Conservation (phyloP, 2,888 invertebrate species). For the Stenodema calcarata region DNA sequence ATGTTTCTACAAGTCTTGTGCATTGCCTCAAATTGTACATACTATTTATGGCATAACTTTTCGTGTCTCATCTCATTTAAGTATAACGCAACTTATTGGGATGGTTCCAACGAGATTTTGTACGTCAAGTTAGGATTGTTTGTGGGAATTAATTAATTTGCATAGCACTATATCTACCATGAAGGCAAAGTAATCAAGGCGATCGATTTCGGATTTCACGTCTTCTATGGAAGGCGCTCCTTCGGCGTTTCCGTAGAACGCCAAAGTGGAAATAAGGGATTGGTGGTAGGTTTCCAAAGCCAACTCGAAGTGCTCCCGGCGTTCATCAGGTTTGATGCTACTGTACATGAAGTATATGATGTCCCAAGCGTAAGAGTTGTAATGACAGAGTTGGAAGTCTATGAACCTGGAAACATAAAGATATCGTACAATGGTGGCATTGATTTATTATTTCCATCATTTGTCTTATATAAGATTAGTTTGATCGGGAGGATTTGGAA, state of each 20-base stretch:
- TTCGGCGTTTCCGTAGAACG: conserved; percentile 29
- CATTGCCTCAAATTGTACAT: no score
- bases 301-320: conserved; percentile 24
- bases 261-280: conserved; percentile 22
- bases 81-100: no score
- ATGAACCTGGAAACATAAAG: conserved; percentile 34
- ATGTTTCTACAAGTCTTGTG: no score
- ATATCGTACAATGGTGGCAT: no score
- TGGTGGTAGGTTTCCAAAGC: conserved; percentile 38
- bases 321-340: conserved; percentile 41
- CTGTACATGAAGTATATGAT: conserved; percentile 49
- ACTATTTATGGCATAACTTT: no score
- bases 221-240: conserved; percentile 16
- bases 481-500: no score
- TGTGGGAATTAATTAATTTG: no score
- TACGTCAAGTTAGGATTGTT: no score
- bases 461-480: no score
- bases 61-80: no score
- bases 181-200: conserved; percentile 34
- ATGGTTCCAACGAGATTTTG: no score
- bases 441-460: no score
- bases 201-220: conserved; percentile 30
- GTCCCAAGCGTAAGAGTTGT: conserved; percentile 50
- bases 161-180: background rate
- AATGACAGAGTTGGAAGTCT: conserved; percentile 48